Conservation (phyloP, 2,888 invertebrate species). For the Phoenoteleia sp. region DNA sequence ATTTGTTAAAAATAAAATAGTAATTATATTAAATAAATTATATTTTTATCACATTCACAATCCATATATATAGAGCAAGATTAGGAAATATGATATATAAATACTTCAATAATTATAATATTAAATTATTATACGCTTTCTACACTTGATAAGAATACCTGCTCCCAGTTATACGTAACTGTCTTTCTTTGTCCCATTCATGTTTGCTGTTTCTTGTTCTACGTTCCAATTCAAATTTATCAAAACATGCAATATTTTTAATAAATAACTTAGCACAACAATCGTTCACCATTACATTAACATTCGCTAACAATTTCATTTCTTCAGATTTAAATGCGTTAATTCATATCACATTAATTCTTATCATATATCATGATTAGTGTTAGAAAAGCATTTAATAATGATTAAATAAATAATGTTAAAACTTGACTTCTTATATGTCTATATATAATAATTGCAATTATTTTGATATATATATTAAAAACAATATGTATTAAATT, state of each 20-base stretch:
- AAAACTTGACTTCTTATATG: too few species aligned
- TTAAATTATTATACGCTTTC: too few species aligned
- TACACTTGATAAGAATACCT: slow-evolving; percentile 22
- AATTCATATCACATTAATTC: not conserved
- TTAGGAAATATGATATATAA: too few species aligned
- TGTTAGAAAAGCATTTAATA: not conserved
- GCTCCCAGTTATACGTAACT: slow-evolving; percentile 50
- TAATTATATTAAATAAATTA: not conserved
- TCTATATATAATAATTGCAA: too few species aligned
- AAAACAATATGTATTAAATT: too few species aligned
- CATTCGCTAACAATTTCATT: slow-evolving; percentile 1
- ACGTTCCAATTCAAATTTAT: slow-evolving; percentile 4
- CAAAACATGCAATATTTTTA: not conserved
- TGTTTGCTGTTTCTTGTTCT: slow-evolving; percentile 2
- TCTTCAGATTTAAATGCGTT: not conserved
- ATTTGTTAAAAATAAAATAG: too few species aligned
- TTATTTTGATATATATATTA: too few species aligned
- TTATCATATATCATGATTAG: not conserved
- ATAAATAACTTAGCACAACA: slow-evolving; percentile 31
- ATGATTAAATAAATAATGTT: too few species aligned
- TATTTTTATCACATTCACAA: not conserved
- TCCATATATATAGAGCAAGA: too few species aligned
- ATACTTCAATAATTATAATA: too few species aligned
- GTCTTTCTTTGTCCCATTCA: slow-evolving; percentile 50
- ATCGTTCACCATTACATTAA: not conserved